phyloP scores from a whole-genome alignment of 2,888 invertebrate species.

The Asteroscopus sphinx region DNA sequence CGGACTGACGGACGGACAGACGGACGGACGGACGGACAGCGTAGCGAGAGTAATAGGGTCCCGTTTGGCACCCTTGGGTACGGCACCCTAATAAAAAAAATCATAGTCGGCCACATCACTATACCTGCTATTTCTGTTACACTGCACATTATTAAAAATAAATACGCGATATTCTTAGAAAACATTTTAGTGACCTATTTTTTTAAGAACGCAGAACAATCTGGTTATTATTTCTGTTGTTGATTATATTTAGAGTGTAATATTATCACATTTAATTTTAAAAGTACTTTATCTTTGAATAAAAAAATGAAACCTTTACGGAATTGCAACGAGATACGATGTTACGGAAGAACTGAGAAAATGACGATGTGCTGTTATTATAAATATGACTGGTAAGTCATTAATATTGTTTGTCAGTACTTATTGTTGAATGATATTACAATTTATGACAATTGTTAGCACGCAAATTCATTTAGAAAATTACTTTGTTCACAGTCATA shows the following conservation, averaged over 20 bases:
- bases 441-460: conserved; percentile 22
- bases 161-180: conserved; percentile 29
- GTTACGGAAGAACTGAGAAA: conserved; percentile 21
- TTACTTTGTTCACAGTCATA: neutral
- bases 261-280: no score
- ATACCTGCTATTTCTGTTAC: conserved; percentile 22
- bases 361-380: neutral
- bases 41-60: no score
- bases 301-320: no score
- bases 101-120: conserved; percentile 2
- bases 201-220: conserved; percentile 1
- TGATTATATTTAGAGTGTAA: no score
- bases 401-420: no score
- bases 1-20: no score
- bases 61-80: no score
- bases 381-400: neutral
- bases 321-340: neutral
- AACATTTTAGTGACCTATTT: conserved; percentile 33
- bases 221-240: neutral
- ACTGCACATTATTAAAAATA: conserved; percentile 31
- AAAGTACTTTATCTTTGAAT: conserved; percentile 7
- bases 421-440: conserved; percentile 11
- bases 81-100: no score
- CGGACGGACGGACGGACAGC: no score
- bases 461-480: conserved; percentile 20